Conservation (phyloP, 1,140 invertebrate genomes). For the Cotesia chilonis region DNA sequence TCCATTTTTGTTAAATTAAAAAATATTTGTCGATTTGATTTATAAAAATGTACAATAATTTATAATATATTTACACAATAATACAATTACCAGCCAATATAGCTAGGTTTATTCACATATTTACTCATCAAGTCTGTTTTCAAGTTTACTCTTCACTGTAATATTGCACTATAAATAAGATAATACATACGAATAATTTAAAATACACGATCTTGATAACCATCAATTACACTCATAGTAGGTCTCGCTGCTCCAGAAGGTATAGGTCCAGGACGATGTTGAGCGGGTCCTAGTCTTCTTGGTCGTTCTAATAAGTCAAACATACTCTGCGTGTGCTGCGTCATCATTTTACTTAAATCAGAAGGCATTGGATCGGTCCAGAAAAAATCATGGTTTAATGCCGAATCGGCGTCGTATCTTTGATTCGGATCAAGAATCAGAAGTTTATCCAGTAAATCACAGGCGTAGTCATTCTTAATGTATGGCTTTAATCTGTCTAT, state of each 20-base stretch:
- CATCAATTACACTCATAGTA: conserved; percentile 68
- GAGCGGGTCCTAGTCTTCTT: conserved; percentile 74
- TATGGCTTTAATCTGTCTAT: conserved; percentile 92
- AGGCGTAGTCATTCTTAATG: conserved; percentile 90
- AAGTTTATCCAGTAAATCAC: conserved; percentile 93
- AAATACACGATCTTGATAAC: conserved; percentile 83
- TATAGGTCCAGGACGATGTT: conserved; percentile 75
- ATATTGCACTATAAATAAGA: background rate
- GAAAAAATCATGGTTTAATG: conserved; percentile 97
- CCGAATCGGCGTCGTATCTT: conserved; percentile 89
- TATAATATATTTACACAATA: no score
- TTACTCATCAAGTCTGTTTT: no score
- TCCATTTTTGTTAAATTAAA: no score
- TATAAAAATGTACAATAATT: no score
- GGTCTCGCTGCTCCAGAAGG: conserved; percentile 65
- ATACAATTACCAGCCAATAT: no score
- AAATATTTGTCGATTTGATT: no score
- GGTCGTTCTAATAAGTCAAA: conserved; percentile 94
- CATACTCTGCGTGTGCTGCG: conserved; percentile 94
- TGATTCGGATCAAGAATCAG: conserved; percentile 92
- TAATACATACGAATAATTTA: conserved; percentile 53
- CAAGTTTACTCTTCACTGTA: background rate
- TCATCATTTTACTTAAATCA: conserved; percentile 91
- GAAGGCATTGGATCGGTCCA: conserved; percentile 96
- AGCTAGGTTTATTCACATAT: no score